Conservation (phyloP, 2,888 invertebrate species). For the Ptychoptera albimana region DNA sequence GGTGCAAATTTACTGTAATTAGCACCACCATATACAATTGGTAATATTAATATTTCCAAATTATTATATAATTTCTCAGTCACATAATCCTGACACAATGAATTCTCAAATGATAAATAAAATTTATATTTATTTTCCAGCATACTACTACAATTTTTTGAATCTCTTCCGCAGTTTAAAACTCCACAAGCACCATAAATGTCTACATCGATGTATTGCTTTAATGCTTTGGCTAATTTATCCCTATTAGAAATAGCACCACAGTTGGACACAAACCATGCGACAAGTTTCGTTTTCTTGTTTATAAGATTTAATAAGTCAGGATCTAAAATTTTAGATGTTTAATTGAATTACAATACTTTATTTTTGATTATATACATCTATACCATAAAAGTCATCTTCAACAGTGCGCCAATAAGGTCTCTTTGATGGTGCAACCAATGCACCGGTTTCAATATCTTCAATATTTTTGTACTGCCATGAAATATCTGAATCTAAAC, state of each 20-base stretch:
- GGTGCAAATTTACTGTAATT: slow-evolving; percentile 43
- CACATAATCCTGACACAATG: slow-evolving; percentile 50
- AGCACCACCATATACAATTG: slow-evolving; percentile 51
- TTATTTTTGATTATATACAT: not conserved
- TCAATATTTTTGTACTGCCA: slow-evolving; percentile 29
- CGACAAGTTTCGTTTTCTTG: slow-evolving; percentile 33
- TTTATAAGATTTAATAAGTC: slow-evolving; percentile 11
- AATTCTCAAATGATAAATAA: slow-evolving; percentile 51
- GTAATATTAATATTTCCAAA: slow-evolving; percentile 33
- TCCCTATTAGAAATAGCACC: slow-evolving; percentile 30
- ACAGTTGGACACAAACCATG: slow-evolving; percentile 42
- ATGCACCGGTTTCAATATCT: slow-evolving; percentile 17
- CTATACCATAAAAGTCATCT: slow-evolving; percentile 14
- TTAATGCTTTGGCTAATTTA: slow-evolving; percentile 31
- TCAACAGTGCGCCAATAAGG: slow-evolving; percentile 22
- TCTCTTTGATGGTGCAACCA: slow-evolving; percentile 18
- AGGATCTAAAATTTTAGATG: no score
- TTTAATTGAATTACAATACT: no score
- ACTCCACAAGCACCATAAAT: slow-evolving; percentile 45
- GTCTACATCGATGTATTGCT: slow-evolving; percentile 39
- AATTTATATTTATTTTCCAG: slow-evolving; percentile 44
- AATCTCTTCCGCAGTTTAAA: slow-evolving; percentile 18
- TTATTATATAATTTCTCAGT: slow-evolving; percentile 39
- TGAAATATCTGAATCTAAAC: slow-evolving; percentile 34
- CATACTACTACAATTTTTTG: slow-evolving; percentile 25